These are phyloP conservation scores for Mesopsocus fuscifrons DNA, from an alignment of 2,888 invertebrate species.

Conservation along the genomic window DNA sequence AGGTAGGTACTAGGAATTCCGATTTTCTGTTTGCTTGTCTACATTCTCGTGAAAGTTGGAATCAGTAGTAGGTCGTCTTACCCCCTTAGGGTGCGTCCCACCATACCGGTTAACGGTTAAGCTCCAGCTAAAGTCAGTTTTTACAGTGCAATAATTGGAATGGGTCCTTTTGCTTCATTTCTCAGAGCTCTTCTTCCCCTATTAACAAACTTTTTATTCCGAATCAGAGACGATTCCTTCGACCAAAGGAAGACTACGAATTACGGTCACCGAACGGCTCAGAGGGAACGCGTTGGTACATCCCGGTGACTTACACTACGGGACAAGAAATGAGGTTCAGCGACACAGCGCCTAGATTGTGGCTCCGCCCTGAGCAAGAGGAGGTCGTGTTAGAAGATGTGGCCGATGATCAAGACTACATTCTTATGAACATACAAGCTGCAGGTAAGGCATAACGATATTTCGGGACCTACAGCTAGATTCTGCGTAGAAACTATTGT, in stretches of 20 bases:
- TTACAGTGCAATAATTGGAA: background rate
- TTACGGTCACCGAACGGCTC: conserved; percentile 16
- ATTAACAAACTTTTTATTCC: background rate
- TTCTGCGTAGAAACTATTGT: too few species aligned
- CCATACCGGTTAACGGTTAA: too few species aligned
- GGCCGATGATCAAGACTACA: background rate
- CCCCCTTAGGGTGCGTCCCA: too few species aligned
- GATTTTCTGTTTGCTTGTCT: too few species aligned
- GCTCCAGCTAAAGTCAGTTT: too few species aligned
- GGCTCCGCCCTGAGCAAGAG: background rate
- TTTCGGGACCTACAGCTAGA: too few species aligned
- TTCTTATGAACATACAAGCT: conserved; percentile 19
- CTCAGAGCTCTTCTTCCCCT: background rate
- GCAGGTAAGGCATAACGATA: conserved; percentile 21
- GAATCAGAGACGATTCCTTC: conserved; percentile 18
- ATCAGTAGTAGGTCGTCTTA: too few species aligned
- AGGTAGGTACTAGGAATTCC: too few species aligned
- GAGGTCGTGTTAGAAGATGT: background rate
- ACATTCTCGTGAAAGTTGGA: too few species aligned
- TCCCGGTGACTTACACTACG: conserved; percentile 30
- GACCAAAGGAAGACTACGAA: conserved; percentile 17
- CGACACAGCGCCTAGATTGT: background rate
- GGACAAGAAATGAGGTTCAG: conserved; percentile 7
- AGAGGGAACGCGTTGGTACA: conserved; percentile 26
- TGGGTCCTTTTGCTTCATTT: background rate